Conservation (phyloP, 1,140 invertebrate genomes). For the Ylistrum balloti region DNA sequence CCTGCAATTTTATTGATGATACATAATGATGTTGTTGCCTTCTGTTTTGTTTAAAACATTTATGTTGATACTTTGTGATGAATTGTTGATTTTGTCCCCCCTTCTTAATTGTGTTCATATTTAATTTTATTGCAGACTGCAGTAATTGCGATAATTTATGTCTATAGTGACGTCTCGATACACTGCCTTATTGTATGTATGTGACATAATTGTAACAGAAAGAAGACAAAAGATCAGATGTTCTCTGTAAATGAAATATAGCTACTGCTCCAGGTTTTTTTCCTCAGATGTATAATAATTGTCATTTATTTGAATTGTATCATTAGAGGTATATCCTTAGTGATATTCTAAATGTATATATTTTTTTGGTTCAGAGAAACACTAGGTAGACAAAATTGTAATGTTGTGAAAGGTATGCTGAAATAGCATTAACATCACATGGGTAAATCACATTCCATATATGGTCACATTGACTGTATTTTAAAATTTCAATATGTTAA, state of each 20-base stretch:
- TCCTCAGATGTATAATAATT: not conserved
- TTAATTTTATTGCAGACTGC: too few species aligned
- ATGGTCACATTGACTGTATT: not conserved
- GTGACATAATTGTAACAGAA: not conserved
- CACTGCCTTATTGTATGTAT: not conserved
- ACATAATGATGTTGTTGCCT: slow-evolving; percentile 1
- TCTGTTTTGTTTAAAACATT: not conserved
- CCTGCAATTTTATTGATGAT: not conserved
- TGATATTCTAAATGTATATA: not conserved
- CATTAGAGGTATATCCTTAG: not conserved
- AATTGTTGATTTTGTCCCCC: slow-evolving; percentile 1
- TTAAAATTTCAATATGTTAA: not conserved
- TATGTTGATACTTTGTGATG: slow-evolving; percentile 30
- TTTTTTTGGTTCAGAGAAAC: not conserved
- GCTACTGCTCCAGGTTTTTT: not conserved
- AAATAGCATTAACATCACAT: not conserved
- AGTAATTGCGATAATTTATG: not conserved
- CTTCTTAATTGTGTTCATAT: not conserved
- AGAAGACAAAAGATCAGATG: not conserved
- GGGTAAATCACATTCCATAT: slow-evolving; percentile 22
- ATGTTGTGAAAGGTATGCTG: not conserved
- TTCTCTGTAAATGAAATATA: not conserved
- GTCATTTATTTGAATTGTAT: not conserved
- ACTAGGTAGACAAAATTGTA: not conserved
- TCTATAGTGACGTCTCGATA: not conserved